phyloP scores from a whole-genome alignment of 1,140 invertebrate genomes.

The Acromyrmex heyeri region DNA sequence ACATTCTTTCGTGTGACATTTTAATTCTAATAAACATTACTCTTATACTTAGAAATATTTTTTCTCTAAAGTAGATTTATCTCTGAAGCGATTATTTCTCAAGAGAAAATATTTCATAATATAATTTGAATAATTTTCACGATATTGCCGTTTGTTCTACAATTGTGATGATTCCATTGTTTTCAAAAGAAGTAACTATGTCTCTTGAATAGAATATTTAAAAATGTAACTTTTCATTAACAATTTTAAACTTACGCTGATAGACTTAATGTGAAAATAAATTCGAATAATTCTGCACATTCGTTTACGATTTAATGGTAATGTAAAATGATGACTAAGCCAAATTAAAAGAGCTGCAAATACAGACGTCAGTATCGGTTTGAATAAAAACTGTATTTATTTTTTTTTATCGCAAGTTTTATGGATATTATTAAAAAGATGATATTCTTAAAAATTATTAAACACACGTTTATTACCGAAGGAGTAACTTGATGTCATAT shows the following conservation, averaged over 20 bases:
- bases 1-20: constrained; percentile 27
- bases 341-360: not conserved
- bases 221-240: not conserved
- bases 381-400: not conserved
- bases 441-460: not conserved
- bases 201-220: not conserved
- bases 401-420: not conserved
- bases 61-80: not conserved
- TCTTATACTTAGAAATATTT: not conserved
- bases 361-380: no score
- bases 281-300: not conserved
- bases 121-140: not conserved
- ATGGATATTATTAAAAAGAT: not conserved
- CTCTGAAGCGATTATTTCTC: not conserved
- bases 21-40: constrained; percentile 28
- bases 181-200: not conserved
- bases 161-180: not conserved
- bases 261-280: constrained; percentile 5
- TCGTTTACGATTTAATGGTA: not conserved
- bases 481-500: not conserved
- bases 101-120: not conserved
- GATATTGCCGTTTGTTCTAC: not conserved
- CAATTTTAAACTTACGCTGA: not conserved
- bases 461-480: not conserved
- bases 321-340: not conserved